Percentiles rank a stretch among this genome's conserved stretches.
Conservation (phyloP, 2,113 vertebrate genomes). For the Malurus melanocephalus region DNA sequence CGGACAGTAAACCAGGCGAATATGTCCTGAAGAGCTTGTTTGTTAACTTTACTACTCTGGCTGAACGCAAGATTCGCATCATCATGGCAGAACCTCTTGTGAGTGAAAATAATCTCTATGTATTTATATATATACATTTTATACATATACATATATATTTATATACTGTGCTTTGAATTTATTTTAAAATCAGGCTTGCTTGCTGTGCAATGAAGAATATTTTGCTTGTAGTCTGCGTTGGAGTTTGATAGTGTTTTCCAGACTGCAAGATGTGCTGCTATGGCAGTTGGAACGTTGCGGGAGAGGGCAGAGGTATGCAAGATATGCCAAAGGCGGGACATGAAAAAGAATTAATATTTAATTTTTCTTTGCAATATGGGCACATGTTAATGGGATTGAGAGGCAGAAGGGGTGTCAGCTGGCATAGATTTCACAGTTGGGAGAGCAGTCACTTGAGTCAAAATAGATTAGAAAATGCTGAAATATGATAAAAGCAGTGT, state of each 20-base stretch:
- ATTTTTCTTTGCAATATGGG: background rate
- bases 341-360: background rate
- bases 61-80: constrained; percentile 93
- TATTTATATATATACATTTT: background rate
- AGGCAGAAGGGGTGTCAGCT: background rate
- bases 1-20: constrained; percentile 94
- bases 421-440: background rate
- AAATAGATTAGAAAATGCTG: background rate
- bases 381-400: background rate
- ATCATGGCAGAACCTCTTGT: constrained; percentile 97
- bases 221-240: background rate
- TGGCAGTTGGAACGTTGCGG: background rate
- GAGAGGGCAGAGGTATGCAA: constrained; percentile 15
- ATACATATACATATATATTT: background rate
- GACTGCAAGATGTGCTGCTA: background rate
- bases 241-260: constrained; percentile 1
- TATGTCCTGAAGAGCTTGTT: constrained; percentile 96
- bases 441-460: background rate
- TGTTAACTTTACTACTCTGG: constrained; percentile 90
- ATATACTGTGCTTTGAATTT: background rate
- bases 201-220: background rate
- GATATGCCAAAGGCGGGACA: background rate
- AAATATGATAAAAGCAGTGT: background rate
- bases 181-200: background rate
- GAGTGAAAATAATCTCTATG: constrained; percentile 59